Evolutionary conservation across 2,797 vertebrate genomes (phyloP), one percentile per base, ranked within the genome.

Genomic region (Oreonectes daqikongensis): DNA sequence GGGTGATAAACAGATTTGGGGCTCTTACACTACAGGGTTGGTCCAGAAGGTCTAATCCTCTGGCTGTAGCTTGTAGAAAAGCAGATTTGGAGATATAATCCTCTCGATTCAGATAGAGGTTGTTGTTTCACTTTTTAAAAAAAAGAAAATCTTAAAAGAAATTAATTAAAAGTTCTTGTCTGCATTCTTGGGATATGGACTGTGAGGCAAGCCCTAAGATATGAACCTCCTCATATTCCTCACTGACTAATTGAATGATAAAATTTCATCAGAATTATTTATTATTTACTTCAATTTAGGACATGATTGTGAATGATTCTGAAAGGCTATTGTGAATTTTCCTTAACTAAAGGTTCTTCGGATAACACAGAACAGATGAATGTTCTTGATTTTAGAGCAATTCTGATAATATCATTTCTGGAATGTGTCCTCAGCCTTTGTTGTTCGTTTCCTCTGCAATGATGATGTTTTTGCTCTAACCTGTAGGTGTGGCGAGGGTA

Each of bases 401-500:
- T 46, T 11, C 28, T 69, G 79, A 50, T 83, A 50, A 38, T 73
- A 81, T 80, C 55, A 30, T 57, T 38, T 50, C 67, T 60, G 40
- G 40, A 24, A 20, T 65, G 57, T 70, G 71, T 70, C 60, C 61
- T 66, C 61, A 66, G 44, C 46, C 6, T 64, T 18, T 65, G 52
- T 59, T 59, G 50, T 44, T 44, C 1, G 18, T 26, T 18, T 53
- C 9, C 30, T 18, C 48, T 79, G 63, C 64, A 30, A 28, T 48
- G 44, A 28, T 35, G 44, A 35, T 79, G 55, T 63, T 64, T 83
- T 72, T 75, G 18, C 7, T 63, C 18, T 18, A 60, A 76, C 35
- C 55, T 65, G 10, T 64, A 96, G 94, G 85, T 92, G 72, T 96
- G 95, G 94, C 91, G 87, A 83, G 92, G 93, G 52, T 90, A 93